A percentile compares a stretch with the other conserved stretches of the same genome.
phyloP scores from a whole-genome alignment of 2,888 invertebrate species.

The Melanotus villosus region DNA sequence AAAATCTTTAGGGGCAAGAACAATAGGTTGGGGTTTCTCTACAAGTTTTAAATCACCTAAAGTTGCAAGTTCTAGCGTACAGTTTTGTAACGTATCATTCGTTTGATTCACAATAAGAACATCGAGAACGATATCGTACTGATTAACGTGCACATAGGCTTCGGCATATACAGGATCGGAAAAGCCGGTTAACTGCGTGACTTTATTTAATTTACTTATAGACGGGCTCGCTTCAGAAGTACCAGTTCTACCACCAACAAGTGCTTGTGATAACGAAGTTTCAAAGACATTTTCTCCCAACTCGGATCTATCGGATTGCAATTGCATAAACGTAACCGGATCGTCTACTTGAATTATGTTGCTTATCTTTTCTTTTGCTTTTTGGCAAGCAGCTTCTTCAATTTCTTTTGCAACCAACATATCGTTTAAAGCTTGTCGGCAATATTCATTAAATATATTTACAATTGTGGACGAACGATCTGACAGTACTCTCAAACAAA shows the following conservation, averaged over 20 bases:
- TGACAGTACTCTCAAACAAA: conserved; percentile 83
- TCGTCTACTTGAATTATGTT: conserved; percentile 87
- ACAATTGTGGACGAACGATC: conserved; percentile 78
- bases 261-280: conserved; percentile 90
- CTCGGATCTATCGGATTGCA: conserved; percentile 74
- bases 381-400: conserved; percentile 75
- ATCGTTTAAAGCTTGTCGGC: conserved; percentile 83
- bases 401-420: conserved; percentile 88
- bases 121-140: conserved; percentile 98
- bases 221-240: conserved; percentile 71
- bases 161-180: conserved; percentile 99
- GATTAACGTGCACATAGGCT: conserved; percentile 99
- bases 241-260: conserved; percentile 75
- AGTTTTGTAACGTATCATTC: conserved; percentile 96
- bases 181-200: conserved; percentile 96
- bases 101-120: conserved; percentile 99
- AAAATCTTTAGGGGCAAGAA: conserved; percentile 97
- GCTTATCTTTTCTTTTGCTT: conserved; percentile 79
- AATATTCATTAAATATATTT: conserved; percentile 80
- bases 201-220: conserved; percentile 78
- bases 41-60: conserved; percentile 98
- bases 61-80: conserved; percentile 97
- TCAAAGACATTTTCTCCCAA: conserved; percentile 91
- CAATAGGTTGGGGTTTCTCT: conserved; percentile 96
- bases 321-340: conserved; percentile 86